These are phyloP conservation scores for Lontra canadensis DNA, from an alignment of 2,113 vertebrate species.

Conservation along the genomic window DNA sequence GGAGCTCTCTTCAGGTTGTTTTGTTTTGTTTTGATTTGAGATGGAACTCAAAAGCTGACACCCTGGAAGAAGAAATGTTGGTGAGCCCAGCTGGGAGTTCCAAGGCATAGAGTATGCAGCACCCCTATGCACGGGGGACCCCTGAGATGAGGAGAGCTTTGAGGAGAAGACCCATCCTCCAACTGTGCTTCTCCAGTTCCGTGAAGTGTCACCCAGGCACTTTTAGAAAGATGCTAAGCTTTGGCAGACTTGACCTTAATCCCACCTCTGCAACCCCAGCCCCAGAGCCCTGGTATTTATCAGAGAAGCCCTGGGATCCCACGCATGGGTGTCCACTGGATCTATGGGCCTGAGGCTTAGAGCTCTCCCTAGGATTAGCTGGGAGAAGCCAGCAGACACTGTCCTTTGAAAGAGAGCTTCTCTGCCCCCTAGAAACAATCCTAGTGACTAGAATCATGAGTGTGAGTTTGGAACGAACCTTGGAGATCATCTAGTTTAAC, in stretches of 20 bases:
- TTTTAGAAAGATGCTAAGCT: background rate
- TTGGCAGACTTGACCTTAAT: background rate
- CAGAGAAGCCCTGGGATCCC: background rate
- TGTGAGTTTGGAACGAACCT: background rate
- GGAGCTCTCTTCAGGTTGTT: background rate
- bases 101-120: too few species aligned
- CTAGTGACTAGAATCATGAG: background rate
- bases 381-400: background rate
- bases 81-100: background rate
- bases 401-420: background rate
- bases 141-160: background rate
- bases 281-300: background rate
- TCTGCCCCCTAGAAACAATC: background rate
- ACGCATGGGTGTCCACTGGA: accelerated
- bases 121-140: accelerated
- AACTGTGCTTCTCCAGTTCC: background rate
- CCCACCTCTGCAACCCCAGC: background rate
- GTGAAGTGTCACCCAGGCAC: background rate
- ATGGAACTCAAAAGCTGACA: background rate
- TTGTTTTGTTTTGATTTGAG: background rate
- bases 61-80: background rate
- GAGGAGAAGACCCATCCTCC: background rate
- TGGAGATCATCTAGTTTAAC: background rate
- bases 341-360: background rate
- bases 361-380: background rate